Base-by-base conservation (phyloP, 2,113 vertebrate species). In the Peromyscus maniculatus region DNA sequence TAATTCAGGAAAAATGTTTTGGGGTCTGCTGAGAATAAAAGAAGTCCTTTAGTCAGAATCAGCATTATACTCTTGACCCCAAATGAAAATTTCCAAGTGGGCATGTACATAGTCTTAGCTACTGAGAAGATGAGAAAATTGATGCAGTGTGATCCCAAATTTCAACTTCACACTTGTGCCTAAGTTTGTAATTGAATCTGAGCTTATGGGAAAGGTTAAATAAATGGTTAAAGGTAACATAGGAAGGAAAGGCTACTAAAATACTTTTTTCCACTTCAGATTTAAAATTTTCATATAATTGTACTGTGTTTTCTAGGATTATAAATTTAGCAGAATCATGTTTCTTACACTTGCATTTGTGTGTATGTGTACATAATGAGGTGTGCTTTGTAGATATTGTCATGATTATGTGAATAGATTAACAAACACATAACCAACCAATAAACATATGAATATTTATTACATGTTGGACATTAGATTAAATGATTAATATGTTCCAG, bases 351-450 rank as follows among this genome's bases (percentile, higher is more conserved):
- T 52, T 91, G 1, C 33, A 49, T 46, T 31, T 87, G 17, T 66
- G 21, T 69, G 4, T 12, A 0, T n/a, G 21, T 71, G 7, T n/a
- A 4, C 26, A 28, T 7, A 57, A 4, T 88, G 3, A 1, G 12
- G 4, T 67, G 2, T 52, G 24, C 71, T 83, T 3, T 90, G 28
- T 57, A 82, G 31, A 64, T 17, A 83, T 0, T 66, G 9, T 0
- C 1, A 39, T 75, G 9, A 75, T 69, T 49, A 69, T 26, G 7
- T 39, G 91, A 89, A 91, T 46, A 62, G 39, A 49, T 69, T 86
- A 31, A 72, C 4, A 59, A 71, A n/a, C 11, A 36, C 9, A 28
- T n/a, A 49, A 91, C 28, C 33, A 74, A 26, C 19, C 0, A 7
- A 36, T 79, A 84, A n/a, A 74, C 64, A 94, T 69, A 79, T 57